Percentiles rank a stretch among this genome's conserved stretches.
Evolutionary conservation across 1,140 invertebrate species (phyloP).

Genomic region (Apis laboriosa): DNA sequence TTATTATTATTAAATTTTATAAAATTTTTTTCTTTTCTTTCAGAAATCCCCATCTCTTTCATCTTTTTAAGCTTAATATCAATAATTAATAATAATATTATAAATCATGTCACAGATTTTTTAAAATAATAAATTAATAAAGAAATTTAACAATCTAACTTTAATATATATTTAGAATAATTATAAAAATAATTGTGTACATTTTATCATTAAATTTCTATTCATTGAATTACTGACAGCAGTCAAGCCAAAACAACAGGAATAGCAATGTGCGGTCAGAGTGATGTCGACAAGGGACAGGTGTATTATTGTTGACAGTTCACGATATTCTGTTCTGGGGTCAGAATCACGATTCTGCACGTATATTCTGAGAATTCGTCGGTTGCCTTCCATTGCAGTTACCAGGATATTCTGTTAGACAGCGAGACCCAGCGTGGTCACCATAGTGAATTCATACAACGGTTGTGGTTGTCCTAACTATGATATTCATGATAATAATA

Average conservation of each 20-base stretch:
- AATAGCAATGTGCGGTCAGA: slow-evolving; percentile 68
- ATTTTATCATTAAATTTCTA: slow-evolving; percentile 56
- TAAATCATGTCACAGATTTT: too few species aligned
- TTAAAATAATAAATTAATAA: too few species aligned
- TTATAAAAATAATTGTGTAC: background rate
- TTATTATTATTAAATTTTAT: too few species aligned
- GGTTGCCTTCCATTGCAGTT: slow-evolving; percentile 66
- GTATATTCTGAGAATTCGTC: slow-evolving; percentile 69
- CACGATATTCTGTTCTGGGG: slow-evolving; percentile 63
- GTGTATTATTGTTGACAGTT: slow-evolving; percentile 64
- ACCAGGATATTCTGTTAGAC: slow-evolving; percentile 44
- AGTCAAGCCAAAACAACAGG: slow-evolving; percentile 67
- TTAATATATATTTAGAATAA: background rate
- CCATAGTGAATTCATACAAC: slow-evolving; percentile 35
- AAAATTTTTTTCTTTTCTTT: too few species aligned
- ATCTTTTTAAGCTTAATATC: too few species aligned
- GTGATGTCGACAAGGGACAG: slow-evolving; percentile 54
- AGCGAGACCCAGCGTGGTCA: slow-evolving; percentile 27
- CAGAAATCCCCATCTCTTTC: too few species aligned
- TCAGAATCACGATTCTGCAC: slow-evolving; percentile 53
- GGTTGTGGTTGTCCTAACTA: slow-evolving; percentile 23
- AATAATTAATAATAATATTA: too few species aligned
- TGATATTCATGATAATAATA: slow-evolving; percentile 18
- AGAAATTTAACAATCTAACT: too few species aligned
- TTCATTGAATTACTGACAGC: slow-evolving; percentile 55